Evolutionary conservation across 1,140 invertebrate species (phyloP), one percentile per base, ranked within the genome.

Genomic region (Dermatophagoides farinae): DNA sequence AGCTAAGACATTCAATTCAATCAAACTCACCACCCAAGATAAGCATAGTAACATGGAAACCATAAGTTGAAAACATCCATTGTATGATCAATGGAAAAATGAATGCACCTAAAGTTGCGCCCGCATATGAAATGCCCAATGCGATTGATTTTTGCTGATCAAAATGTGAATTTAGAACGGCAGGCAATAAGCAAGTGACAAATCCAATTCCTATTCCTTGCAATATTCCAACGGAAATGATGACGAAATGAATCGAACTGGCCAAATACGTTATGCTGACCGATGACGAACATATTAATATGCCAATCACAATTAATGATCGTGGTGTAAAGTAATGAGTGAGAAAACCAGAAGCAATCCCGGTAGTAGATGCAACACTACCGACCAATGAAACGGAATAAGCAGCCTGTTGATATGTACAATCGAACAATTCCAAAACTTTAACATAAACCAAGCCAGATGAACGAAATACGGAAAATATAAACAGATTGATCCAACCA

Each of bases 131-230:
- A 6, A 73, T 63, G 2, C 72, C 72, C 25, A 67, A 64, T 0
- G 71, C 72, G 4, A 68, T 63, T 1, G 69, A 68, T 41, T 68
- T 65, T 22, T 66, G 63, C n/a, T 68, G 66, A 18, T 65, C 54
- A 43, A 73, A 73, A 52, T 72, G 71, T 43, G 65, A 52, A 1
- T 67, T 69, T 22, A 71, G 68, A 22, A 71, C 68, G n/a, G 49
- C 57, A 10, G 61, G 61, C 37, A 62, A 46, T 51, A 59, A 20
- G 22, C 20, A 22, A 1, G 57, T 52, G 14, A 52, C 44, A 12
- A 62, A 59, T 22, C 61, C 61, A 14, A 62, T 62, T 16, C 61
- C 61, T 14, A 62, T 53, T 60, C 65, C 65, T 61, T 64, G 64
- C 18, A 66, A 51, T 1, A 63, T 18, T 31, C 65, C 63, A 14